Base-by-base conservation (phyloP, 2,888 invertebrate genomes). In the Clanis bilineata region DNA sequence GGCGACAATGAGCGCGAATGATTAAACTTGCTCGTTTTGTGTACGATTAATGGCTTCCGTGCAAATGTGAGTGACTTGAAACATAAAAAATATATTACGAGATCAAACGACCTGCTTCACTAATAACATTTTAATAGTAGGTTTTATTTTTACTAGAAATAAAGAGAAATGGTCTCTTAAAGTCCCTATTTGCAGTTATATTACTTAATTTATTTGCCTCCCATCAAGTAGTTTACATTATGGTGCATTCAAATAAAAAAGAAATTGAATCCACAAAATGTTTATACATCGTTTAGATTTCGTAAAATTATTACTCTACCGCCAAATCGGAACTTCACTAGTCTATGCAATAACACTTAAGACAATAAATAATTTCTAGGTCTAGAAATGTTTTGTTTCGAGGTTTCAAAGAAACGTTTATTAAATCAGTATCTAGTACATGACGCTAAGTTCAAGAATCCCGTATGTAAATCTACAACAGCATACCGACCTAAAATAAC, bases 1-100 rank as follows among this genome's bases (percentile, higher is more conserved):
- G 51, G 51, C 51, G 51, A 51, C 51, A 51, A 51, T 51, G 51
- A 51, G 32, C 32, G 18, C 51, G 51, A 51, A 51, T 51, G 51
- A 51, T 51, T 51, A 51, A 51, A 51, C 51, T 51, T 51, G 51
- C 51, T 51, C 51, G 51, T 51, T 51, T 51, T 18, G 32, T 32
- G 28, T 28, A 32, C 51, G 51, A 51, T 28, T 51, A 51, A 51
- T 51, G 51, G 28, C 51, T 51, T 51, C 18, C 51, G 28, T 51
- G 28, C 18, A 51, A 51, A 51, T 32, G 51, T 51, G 28, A 28
- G 51, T 32, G 23, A 45, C 12, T 6, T 9, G n/a, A 47, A 47
- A 10, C 7, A 32, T 9, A 51, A 36, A 36, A 36, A 47, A 51
- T 28, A 9, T 51, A 51, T 51, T 32, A n/a, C 10, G 18, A 25